These are phyloP conservation scores for Telmatherina bonti DNA, from an alignment of 2,797 vertebrate genomes.

Conservation along the genomic window DNA sequence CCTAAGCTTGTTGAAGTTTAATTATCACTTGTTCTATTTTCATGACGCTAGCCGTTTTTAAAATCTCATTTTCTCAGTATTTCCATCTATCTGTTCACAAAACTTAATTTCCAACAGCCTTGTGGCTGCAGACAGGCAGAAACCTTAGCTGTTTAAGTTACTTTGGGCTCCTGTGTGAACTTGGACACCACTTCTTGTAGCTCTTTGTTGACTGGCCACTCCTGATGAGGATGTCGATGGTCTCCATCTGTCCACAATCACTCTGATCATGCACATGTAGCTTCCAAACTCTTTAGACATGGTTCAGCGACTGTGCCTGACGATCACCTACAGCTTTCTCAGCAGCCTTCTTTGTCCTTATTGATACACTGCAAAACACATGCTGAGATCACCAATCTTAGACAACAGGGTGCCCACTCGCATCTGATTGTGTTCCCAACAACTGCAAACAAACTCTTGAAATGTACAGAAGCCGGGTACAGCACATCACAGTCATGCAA, in stretches of 20 bases:
- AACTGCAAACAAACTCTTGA: neutral
- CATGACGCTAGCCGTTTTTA: neutral
- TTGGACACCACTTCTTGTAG: neutral
- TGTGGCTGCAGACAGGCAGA: neutral
- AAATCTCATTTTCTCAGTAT: neutral
- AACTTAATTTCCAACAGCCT: neutral
- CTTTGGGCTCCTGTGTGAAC: neutral
- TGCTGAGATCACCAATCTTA: neutral
- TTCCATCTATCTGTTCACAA: neutral
- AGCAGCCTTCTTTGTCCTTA: neutral
- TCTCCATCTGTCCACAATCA: neutral
- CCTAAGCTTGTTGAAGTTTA: no score
- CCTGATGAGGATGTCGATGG: neutral
- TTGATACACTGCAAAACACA: neutral
- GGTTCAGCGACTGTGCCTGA: neutral
- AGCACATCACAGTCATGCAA: neutral
- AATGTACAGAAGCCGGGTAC: neutral
- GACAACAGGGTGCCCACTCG: neutral
- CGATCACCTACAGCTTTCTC: neutral
- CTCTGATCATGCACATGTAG: neutral
- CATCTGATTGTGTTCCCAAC: neutral
- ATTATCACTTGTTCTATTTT: neutral
- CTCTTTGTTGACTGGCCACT: neutral
- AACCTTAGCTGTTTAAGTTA: neutral
- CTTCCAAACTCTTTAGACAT: neutral